Conservation (phyloP, 2,888 invertebrate species). For the Pristionchus entomophagus region DNA sequence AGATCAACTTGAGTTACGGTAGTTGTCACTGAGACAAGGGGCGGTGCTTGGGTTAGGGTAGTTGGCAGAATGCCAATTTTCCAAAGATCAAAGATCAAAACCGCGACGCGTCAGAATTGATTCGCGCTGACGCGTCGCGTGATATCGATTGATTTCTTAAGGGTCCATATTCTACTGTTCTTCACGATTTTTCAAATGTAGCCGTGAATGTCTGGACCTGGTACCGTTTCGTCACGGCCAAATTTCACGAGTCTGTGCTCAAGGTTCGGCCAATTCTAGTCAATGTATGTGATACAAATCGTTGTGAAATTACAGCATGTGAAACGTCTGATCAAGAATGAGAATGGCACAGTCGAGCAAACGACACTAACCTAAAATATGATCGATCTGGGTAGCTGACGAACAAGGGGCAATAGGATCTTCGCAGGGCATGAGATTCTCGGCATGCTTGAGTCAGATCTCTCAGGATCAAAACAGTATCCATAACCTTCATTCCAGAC, state of each 20-base stretch:
- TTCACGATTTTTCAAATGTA: background rate
- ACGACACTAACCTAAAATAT: background rate
- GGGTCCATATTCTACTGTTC: background rate
- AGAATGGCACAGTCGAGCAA: background rate
- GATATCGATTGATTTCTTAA: background rate
- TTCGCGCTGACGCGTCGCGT: background rate
- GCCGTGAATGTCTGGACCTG: conserved; percentile 31
- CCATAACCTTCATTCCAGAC: background rate
- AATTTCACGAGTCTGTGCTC: background rate
- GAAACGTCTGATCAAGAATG: background rate
- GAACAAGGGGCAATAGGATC: background rate
- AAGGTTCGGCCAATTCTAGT: background rate
- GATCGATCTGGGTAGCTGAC: background rate
- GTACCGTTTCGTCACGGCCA: background rate
- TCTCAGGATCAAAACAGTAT: background rate
- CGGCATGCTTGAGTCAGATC: background rate
- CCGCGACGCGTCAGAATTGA: background rate
- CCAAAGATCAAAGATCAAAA: background rate
- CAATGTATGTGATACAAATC: no score
- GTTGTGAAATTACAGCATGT: background rate
- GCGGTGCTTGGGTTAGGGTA: background rate
- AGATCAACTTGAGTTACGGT: no score
- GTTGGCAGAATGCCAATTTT: no score
- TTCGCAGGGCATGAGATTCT: background rate
- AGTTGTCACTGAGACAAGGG: background rate